phyloP scores from a whole-genome alignment of 1,140 invertebrate genomes.

The Magallana angulata region DNA sequence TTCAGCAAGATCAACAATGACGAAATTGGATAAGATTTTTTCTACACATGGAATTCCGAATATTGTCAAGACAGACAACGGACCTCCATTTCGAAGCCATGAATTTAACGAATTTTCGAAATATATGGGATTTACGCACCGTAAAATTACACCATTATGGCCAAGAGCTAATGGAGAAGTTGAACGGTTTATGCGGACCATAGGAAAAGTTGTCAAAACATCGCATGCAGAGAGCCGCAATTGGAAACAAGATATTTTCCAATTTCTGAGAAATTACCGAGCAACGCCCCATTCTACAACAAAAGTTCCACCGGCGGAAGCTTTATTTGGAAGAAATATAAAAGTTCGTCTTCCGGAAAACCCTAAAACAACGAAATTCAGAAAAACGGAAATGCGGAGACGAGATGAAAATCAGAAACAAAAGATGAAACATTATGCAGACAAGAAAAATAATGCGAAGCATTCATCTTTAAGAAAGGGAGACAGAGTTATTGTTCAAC shows the following conservation, averaged over 20 bases:
- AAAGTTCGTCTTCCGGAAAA: background rate
- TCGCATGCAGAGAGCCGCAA: slow-evolving; percentile 53
- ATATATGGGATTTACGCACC: slow-evolving; percentile 52
- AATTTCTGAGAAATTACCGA: slow-evolving; percentile 61
- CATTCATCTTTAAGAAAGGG: too few relatives aligned
- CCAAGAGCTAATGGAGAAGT: slow-evolving; percentile 58
- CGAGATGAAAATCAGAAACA: background rate
- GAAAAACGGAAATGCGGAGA: background rate
- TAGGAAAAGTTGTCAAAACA: slow-evolving; percentile 62
- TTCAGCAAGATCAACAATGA: slow-evolving; percentile 37
- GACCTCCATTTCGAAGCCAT: slow-evolving; percentile 53
- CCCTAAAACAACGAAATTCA: background rate
- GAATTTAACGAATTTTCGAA: slow-evolving; percentile 28
- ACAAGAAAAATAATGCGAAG: background rate
- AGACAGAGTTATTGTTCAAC: too few relatives aligned
- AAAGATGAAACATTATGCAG: slow-evolving; percentile 19
- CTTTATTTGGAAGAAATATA: slow-evolving; percentile 47
- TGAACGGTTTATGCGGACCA: slow-evolving; percentile 63
- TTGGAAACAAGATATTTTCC: slow-evolving; percentile 64
- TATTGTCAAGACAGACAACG: slow-evolving; percentile 61
- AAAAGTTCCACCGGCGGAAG: slow-evolving; percentile 51
- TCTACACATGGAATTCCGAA: slow-evolving; percentile 54
- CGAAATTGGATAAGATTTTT: slow-evolving; percentile 40
- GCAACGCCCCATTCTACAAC: slow-evolving; percentile 62
- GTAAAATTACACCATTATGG: slow-evolving; percentile 63